Evolutionary conservation across 2,888 invertebrate genomes (phyloP).

Genomic region (Ormyrus labotus): DNA sequence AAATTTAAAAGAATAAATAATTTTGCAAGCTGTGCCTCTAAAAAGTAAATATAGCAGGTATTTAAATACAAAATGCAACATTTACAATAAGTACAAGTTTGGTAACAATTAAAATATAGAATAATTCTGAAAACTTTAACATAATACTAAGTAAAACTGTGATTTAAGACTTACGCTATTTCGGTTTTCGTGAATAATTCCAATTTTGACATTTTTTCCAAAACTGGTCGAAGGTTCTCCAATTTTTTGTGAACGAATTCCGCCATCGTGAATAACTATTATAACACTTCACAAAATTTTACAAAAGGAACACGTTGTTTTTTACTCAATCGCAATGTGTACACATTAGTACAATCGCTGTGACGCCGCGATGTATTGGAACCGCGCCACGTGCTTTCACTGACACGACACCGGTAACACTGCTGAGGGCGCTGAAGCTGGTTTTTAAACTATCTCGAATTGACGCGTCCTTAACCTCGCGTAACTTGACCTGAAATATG

Average conservation of each 20-base stretch:
- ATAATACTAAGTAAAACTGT: background rate
- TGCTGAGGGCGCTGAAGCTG: too few species aligned
- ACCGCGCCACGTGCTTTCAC: too few species aligned
- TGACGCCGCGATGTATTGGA: too few species aligned
- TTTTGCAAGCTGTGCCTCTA: background rate
- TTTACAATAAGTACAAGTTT: background rate
- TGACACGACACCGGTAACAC: too few species aligned
- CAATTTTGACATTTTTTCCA: conserved; percentile 87
- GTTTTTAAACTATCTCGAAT: too few species aligned
- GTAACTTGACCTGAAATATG: too few species aligned
- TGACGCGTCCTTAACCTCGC: too few species aligned
- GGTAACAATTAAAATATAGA: background rate
- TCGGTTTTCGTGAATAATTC: conserved; percentile 84
- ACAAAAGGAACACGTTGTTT: too few species aligned
- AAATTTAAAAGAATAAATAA: background rate
- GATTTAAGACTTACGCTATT: conserved; percentile 78
- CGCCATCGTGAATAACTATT: conserved; percentile 79
- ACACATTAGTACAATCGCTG: too few species aligned
- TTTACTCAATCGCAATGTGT: too few species aligned
- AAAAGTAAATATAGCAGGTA: background rate
- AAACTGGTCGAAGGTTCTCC: conserved; percentile 87
- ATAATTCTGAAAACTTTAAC: background rate
- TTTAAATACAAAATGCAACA: background rate
- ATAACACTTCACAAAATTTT: too few species aligned
- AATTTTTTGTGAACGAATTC: conserved; percentile 88